phyloP scores from a whole-genome alignment of 2,888 invertebrate genomes.

The Onthophagus sagittarius region DNA sequence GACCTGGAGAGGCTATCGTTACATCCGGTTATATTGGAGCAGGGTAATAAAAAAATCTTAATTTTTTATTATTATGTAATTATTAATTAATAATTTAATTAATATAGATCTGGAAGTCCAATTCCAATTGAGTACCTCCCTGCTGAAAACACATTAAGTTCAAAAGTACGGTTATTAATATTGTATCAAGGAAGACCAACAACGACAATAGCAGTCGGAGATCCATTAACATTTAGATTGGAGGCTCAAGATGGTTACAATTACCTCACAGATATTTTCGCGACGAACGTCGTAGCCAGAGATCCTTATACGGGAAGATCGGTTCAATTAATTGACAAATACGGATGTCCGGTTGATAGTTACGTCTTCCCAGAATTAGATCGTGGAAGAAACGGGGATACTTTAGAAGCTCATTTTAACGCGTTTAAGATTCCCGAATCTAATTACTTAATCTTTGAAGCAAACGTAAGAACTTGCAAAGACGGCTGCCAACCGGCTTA shows the following conservation, averaged over 20 bases:
- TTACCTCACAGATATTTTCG: constrained; percentile 85
- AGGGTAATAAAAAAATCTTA: constrained; percentile 51
- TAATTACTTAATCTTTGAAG: constrained; percentile 89
- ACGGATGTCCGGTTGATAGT: constrained; percentile 90
- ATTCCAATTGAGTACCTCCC: constrained; percentile 90
- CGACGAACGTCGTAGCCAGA: constrained; percentile 86
- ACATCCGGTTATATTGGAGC: constrained; percentile 90
- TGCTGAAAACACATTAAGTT: constrained; percentile 86
- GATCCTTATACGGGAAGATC: constrained; percentile 90
- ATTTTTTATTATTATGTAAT: not conserved
- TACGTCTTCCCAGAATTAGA: constrained; percentile 90
- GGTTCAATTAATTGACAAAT: constrained; percentile 83
- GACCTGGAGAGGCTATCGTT: constrained; percentile 89
- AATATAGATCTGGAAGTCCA: constrained; percentile 85
- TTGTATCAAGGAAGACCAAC: constrained; percentile 88
- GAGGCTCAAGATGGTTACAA: constrained; percentile 88
- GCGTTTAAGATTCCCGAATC: constrained; percentile 94
- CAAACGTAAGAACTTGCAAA: constrained; percentile 82
- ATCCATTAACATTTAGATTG: constrained; percentile 82
- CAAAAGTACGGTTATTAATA: constrained; percentile 80
- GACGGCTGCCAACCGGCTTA: constrained; percentile 90
- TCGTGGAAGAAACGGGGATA: constrained; percentile 79
- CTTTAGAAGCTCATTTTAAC: constrained; percentile 86
- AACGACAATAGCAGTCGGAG: constrained; percentile 89
- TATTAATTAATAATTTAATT: no score